Base-by-base conservation (phyloP, 2,113 vertebrate genomes). In the Glaucomys volans region DNA sequence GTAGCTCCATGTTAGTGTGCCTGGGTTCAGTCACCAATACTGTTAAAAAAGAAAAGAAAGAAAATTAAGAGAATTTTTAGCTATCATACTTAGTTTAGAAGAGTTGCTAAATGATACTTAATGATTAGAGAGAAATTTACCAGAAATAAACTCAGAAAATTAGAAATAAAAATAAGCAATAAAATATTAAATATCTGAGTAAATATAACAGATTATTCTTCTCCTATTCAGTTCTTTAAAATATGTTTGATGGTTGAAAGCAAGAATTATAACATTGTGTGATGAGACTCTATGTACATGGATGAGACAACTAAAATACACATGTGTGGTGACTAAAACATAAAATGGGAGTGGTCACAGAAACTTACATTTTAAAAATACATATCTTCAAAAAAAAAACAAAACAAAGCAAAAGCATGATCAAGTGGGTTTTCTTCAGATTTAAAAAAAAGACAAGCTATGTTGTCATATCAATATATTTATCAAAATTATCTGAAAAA, bases 61-160 rank as follows among this genome's bases (percentile, higher is more conserved):
- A 59, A 50, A 77, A 32, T n/a, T 32, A 87, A 1, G n/a, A 76
- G 3, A 76, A 71, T n/a, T 42, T 59, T 30, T 42, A 62, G 69
- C 52, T n/a, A 87, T 40, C 62, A 90, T 59, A 52, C 9, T 42
- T 76, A 62, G 17, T 76, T 14, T 75, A 67, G 40, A 87, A 87
- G 11, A 57, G 87, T 30, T 86, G 52, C 11, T 50, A 59, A 91
- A 42, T 75, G 12, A 69, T 16, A 9, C 69, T 69, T 30, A 87
- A 50, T n/a, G 30, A 2, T 40, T 54, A 76, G 37, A 50, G 35
- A 87, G 35, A 91, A 69, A 69, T 47, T 54, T 66, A 72, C 26
- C 52, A 81, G 54, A 80, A 91, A 18, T 57, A 76, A 94, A 76
- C n/a, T 57, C 82, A 26, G 13, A 64, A 96, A 83, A 76, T 91